These are phyloP conservation scores for Pseudolycoriella hygida DNA, from an alignment of 2,888 invertebrate genomes.

Conservation along the genomic window DNA sequence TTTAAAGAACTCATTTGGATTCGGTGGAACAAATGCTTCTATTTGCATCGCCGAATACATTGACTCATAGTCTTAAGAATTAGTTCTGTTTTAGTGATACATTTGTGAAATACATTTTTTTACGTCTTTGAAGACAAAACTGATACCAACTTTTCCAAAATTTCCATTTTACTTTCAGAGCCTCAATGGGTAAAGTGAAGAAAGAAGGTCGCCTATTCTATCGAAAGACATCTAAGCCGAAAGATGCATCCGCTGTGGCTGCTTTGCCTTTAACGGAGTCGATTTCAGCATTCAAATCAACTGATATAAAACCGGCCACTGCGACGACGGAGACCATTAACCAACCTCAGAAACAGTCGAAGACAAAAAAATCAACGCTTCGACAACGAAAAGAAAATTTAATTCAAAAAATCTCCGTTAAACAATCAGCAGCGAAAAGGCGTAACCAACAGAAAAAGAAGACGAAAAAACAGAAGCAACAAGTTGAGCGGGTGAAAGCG, in stretches of 20 bases:
- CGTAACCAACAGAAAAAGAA: neutral
- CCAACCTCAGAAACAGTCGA: too few species aligned
- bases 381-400: neutral
- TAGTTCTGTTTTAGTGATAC: neutral
- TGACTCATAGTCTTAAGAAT: neutral
- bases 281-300: neutral
- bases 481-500: neutral
- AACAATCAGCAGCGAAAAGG: neutral
- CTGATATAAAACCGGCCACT: neutral
- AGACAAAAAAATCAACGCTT: neutral
- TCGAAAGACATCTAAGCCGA: neutral
- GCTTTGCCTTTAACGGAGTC: neutral
- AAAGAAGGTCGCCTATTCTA: conserved; percentile 1
- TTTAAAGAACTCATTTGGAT: conserved; percentile 95
- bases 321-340: too few species aligned
- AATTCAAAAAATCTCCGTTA: neutral
- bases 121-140: neutral
- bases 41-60: conserved; percentile 40
- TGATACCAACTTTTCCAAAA: too few species aligned
- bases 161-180: too few species aligned
- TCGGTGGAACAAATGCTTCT: conserved; percentile 94
- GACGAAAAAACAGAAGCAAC: neutral
- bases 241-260: neutral
- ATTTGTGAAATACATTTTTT: neutral
- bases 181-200: conserved; percentile 5